Conservation (phyloP, 2,113 vertebrate species). For the Puma concolor region DNA sequence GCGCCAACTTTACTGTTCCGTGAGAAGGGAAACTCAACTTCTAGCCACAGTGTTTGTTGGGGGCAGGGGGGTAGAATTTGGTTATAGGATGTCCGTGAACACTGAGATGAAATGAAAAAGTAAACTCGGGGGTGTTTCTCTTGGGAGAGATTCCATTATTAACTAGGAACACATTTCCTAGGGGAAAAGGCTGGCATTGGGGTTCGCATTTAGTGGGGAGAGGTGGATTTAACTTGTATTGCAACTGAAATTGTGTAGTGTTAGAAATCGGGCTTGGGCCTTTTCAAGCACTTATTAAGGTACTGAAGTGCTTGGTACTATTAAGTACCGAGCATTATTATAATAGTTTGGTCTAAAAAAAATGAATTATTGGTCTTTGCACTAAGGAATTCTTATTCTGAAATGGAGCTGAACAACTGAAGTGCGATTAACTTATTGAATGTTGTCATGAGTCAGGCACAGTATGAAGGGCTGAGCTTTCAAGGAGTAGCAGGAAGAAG, state of each 20-base stretch:
- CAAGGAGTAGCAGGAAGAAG: not conserved
- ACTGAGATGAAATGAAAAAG: not conserved
- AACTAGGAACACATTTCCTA: not conserved
- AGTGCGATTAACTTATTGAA: not conserved
- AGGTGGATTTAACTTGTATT: not conserved
- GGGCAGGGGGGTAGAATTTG: not conserved
- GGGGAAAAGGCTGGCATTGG: not conserved
- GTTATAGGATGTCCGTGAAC: not conserved
- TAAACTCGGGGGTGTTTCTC: not conserved
- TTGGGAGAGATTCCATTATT: not conserved
- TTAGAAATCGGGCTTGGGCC: not conserved
- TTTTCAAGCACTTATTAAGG: not conserved
- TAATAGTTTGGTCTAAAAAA: slow-evolving; percentile 11
- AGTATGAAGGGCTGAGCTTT: not conserved
- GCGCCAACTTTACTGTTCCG: not conserved
- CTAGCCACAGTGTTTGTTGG: not conserved
- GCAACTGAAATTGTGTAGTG: not conserved
- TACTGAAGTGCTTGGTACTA: not conserved
- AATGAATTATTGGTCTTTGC: not conserved
- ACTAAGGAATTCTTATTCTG: slow-evolving; percentile 21
- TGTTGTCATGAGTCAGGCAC: not conserved
- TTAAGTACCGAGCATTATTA: not conserved
- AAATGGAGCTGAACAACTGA: not conserved
- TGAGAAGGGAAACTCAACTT: not conserved
- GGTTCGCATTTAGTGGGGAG: not conserved